Evolutionary conservation across 2,888 invertebrate genomes (phyloP).

Genomic region (Sesia apiformis): DNA sequence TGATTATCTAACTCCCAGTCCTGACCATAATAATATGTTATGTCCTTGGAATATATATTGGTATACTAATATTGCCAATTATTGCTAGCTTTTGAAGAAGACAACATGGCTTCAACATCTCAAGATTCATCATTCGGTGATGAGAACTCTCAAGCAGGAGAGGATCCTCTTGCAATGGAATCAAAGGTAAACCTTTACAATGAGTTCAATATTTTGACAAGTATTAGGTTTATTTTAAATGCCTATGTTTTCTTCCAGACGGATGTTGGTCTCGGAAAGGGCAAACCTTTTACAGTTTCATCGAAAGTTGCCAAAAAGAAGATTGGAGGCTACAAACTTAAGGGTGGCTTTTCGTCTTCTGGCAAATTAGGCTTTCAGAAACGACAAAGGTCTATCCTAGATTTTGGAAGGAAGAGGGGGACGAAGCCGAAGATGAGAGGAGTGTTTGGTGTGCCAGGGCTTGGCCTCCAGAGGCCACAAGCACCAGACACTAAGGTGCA

Average conservation of each 20-base stretch:
- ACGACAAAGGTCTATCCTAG: constrained; percentile 78
- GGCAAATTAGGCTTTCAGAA: constrained; percentile 85
- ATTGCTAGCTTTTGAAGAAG: constrained; percentile 77
- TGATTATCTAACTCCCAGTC: no score
- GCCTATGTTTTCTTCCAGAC: constrained; percentile 28
- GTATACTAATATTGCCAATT: no score
- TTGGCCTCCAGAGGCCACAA: constrained; percentile 81
- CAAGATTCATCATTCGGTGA: constrained; percentile 78
- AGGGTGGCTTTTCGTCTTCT: constrained; percentile 75
- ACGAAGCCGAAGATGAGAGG: constrained; percentile 92
- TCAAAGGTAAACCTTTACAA: constrained; percentile 38
- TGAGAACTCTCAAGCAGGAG: constrained; percentile 58
- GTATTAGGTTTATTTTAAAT: background rate
- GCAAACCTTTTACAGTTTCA: constrained; percentile 84
- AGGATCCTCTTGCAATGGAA: constrained; percentile 67
- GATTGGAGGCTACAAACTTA: constrained; percentile 79
- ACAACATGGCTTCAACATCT: constrained; percentile 76
- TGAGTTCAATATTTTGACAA: background rate
- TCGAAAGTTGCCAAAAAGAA: constrained; percentile 86
- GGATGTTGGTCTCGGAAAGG: constrained; percentile 83
- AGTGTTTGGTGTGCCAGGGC: constrained; percentile 85
- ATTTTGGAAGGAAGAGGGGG: constrained; percentile 88
- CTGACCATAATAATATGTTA: no score
- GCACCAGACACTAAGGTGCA: constrained; percentile 70
- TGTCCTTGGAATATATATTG: no score